Base-by-base conservation (phyloP, 1,140 invertebrate species). In the Anastrepha ludens region DNA sequence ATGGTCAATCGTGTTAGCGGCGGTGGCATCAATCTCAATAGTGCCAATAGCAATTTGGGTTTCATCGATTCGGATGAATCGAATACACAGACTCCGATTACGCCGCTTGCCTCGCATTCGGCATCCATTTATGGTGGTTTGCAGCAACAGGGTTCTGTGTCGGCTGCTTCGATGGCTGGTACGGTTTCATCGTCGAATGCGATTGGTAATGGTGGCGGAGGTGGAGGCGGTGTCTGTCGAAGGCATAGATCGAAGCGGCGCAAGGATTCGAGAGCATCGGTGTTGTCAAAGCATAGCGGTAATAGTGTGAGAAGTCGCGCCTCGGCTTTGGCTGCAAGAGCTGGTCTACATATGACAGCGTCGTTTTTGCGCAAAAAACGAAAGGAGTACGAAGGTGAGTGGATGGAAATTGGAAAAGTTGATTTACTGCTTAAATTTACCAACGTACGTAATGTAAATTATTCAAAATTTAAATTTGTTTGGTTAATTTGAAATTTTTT, bases 1-100 rank as follows among this genome's bases (percentile, higher is more conserved):
- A 29, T 39, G 6, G 60, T 44, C 41, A 67, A 64, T 87, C 55
- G 70, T 87, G 9, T 59, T 55, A 50, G 88, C 29, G 85, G 47
- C 7, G 87, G 89, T 20, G 78, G 89, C 67, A 91, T 91, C 89
- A 92, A 92, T 88, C 91, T 92, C 20, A 92, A 92, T 39, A 92
- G 91, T 92, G 91, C 91, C 87, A 92, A 92, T 64, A 92, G 91
- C 81, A 92, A 92, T 89, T 88, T 92, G 64, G 91, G 91, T 47
- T 92, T 92, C 87, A 92, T 92, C 59, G 91, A 92, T 89, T 92
- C 91, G 86, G 91, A 92, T 85, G 92, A 91, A 58, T 90, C 91
- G 11, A 92, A 92, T 65, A 90, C 90, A 41, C 91, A 91, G 60
- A 91, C 91, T 60, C 91, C 85, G 39, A 78, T 78, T n/a, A 88